phyloP scores from a whole-genome alignment of 2,888 invertebrate genomes.

The Noctua comes region DNA sequence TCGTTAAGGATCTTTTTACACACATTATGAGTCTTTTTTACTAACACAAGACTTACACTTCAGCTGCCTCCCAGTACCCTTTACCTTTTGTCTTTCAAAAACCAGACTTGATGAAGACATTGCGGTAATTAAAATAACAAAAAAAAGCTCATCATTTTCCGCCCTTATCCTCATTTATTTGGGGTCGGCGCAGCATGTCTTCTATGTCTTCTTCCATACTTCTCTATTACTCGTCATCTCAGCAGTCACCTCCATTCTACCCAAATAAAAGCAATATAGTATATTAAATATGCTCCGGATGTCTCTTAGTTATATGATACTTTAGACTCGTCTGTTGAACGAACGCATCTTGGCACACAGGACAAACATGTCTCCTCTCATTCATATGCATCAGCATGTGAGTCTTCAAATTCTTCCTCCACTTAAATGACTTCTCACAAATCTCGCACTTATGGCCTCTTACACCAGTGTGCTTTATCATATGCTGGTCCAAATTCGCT shows the following conservation, averaged over 20 bases:
- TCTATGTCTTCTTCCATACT: neutral
- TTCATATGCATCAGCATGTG: slow-evolving; percentile 75
- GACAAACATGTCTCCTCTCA: slow-evolving; percentile 71
- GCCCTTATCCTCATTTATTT: too few species aligned
- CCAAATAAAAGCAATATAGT: neutral
- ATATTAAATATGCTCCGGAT: slow-evolving; percentile 66
- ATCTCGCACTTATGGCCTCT: slow-evolving; percentile 68
- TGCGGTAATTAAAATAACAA: slow-evolving; percentile 26
- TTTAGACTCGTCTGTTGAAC: slow-evolving; percentile 74
- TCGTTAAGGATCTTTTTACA: too few species aligned
- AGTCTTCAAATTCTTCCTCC: slow-evolving; percentile 57
- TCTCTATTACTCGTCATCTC: neutral
- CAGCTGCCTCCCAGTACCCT: neutral
- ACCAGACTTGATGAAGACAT: neutral
- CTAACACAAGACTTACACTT: neutral
- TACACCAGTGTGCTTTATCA: slow-evolving; percentile 43
- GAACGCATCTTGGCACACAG: slow-evolving; percentile 74
- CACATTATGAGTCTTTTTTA: too few species aligned
- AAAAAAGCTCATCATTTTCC: neutral
- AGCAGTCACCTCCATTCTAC: neutral
- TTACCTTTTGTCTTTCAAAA: neutral
- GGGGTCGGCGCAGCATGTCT: too few species aligned
- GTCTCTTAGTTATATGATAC: slow-evolving; percentile 72
- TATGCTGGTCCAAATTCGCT: slow-evolving; percentile 60
- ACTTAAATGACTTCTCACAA: slow-evolving; percentile 72